phyloP scores from a whole-genome alignment of 2,888 invertebrate species.

The Labia minor region DNA sequence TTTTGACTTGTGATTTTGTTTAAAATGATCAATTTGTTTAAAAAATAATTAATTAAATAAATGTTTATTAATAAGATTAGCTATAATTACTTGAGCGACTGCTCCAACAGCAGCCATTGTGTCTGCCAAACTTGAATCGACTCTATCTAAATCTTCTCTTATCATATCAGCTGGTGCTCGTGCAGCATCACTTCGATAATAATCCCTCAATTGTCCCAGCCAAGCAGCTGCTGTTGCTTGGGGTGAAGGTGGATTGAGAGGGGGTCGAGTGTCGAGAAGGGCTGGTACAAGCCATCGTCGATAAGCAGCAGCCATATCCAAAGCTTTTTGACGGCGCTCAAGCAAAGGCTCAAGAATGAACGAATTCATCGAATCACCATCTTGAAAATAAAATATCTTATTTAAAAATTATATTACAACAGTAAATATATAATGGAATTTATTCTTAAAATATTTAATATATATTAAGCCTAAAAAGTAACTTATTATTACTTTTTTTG shows the following conservation, averaged over 20 bases:
- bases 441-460: no score
- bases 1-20: no score
- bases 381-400: no score
- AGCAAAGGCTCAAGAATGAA: neutral
- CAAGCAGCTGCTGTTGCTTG: neutral
- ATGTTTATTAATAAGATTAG: no score
- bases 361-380: neutral
- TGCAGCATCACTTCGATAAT: neutral
- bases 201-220: neutral
- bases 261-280: neutral
- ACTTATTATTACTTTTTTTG: no score
- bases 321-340: neutral
- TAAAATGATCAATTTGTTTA: no score
- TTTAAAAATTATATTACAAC: no score
- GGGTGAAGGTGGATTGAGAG: neutral
- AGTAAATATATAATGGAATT: no score
- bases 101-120: neutral
- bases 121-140: neutral
- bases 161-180: neutral
- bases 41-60: no score
- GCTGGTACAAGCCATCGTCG: neutral
- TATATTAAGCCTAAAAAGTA: no score
- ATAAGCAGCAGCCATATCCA: conserved; percentile 1
- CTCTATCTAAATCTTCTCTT: neutral
- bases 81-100: neutral